Conservation (phyloP, 2,113 vertebrate species). For the Gnathonemus longibarbis region DNA sequence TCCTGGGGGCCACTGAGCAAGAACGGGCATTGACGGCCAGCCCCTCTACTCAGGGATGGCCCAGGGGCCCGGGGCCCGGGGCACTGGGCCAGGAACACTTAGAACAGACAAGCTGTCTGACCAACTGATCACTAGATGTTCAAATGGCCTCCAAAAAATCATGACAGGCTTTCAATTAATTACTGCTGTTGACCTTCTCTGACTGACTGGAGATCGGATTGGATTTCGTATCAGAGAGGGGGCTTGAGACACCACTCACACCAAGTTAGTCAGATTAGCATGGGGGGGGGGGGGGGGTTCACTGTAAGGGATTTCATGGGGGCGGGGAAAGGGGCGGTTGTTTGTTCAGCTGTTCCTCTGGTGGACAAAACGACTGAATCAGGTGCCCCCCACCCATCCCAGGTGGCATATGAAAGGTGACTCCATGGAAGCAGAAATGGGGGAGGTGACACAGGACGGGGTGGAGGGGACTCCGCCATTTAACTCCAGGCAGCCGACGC, state of each 20-base stretch:
- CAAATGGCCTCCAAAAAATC: background rate
- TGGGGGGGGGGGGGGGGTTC: background rate
- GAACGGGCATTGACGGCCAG: background rate
- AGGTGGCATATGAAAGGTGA: background rate
- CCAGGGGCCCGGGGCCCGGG: background rate
- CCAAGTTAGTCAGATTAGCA: background rate
- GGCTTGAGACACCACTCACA: background rate
- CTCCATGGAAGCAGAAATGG: background rate
- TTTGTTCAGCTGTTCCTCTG: background rate
- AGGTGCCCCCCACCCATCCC: background rate
- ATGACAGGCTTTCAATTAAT: background rate
- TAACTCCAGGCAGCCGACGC: background rate
- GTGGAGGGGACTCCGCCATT: background rate
- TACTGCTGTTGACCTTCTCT: background rate
- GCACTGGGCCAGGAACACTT: background rate
- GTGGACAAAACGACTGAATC: background rate
- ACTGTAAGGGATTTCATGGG: background rate
- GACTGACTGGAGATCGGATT: background rate
- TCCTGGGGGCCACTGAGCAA: background rate
- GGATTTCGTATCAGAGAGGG: background rate
- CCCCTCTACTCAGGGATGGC: background rate
- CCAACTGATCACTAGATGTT: background rate
- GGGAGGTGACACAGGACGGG: background rate
- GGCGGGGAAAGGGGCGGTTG: background rate
- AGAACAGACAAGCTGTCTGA: background rate